Evolutionary conservation across 2,888 invertebrate genomes (phyloP).

Genomic region (Tenthredo notha): DNA sequence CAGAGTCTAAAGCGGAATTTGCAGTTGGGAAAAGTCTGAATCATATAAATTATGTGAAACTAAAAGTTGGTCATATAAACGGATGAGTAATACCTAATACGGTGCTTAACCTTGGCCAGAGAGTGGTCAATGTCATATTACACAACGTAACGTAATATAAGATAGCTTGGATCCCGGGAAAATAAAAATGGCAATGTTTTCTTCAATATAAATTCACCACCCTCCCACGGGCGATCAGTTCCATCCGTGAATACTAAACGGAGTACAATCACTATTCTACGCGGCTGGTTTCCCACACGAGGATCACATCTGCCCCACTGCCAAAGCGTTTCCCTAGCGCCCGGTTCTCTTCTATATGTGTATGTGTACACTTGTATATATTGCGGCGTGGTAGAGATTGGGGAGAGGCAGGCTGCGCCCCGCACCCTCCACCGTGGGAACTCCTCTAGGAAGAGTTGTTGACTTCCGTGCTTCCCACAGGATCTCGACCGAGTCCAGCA

Average conservation of each 20-base stretch:
- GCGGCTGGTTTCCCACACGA: constrained; percentile 76
- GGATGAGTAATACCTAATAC: background rate
- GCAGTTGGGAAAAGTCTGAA: background rate
- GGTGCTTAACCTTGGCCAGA: background rate
- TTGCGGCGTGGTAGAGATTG: background rate
- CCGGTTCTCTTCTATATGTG: constrained; percentile 52
- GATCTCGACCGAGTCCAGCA: constrained; percentile 71
- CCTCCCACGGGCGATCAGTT: background rate
- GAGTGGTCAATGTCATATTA: background rate
- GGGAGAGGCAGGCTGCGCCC: constrained; percentile 53
- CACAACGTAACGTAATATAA: background rate
- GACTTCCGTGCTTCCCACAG: constrained; percentile 78
- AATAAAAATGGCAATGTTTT: constrained; percentile 7
- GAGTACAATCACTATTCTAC: constrained; percentile 56
- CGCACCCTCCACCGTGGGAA: constrained; percentile 75
- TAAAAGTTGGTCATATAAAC: background rate
- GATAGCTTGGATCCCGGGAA: background rate
- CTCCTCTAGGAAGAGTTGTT: constrained; percentile 77
- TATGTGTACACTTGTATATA: constrained; percentile 57
- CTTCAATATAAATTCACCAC: background rate
- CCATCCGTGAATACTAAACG: constrained; percentile 46
- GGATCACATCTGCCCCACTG: constrained; percentile 74
- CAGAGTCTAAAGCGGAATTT: too few relatives aligned
- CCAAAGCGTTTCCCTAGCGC: constrained; percentile 60
- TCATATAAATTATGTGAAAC: background rate